Conservation (phyloP, 1,140 invertebrate genomes). For the Matsumurasca onukii region DNA sequence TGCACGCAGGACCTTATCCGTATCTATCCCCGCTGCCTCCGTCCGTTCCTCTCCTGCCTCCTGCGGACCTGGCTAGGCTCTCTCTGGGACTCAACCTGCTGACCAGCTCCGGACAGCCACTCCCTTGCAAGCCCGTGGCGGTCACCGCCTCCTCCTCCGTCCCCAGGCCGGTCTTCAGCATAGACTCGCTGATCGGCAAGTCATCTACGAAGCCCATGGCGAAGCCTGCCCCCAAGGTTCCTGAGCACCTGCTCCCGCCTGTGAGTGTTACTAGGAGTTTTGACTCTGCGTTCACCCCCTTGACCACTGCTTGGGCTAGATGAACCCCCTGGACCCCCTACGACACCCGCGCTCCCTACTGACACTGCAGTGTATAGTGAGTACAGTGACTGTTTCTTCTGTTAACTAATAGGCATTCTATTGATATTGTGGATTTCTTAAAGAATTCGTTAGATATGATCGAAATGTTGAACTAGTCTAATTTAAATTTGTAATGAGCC, state of each 20-base stretch:
- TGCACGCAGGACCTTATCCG: conserved; percentile 47
- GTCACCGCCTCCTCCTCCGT: conserved; percentile 45
- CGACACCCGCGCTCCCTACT: too few relatives aligned
- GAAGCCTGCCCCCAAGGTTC: conserved; percentile 4
- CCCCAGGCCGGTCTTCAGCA: conserved; percentile 51
- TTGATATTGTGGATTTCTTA: too few relatives aligned
- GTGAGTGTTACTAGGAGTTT: conserved; percentile 37
- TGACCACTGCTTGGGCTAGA: conserved; percentile 41
- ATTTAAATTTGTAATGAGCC: too few relatives aligned
- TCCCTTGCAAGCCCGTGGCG: conserved; percentile 53
- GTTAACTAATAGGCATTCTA: too few relatives aligned
- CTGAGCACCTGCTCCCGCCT: conserved; percentile 16
- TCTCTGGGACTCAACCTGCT: conserved; percentile 50
- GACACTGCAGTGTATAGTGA: background rate
- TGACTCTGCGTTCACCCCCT: conserved; percentile 43
- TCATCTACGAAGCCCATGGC: conserved; percentile 10
- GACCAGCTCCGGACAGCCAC: conserved; percentile 46
- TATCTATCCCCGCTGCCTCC: conserved; percentile 51
- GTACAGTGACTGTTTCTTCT: too few relatives aligned
- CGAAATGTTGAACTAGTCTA: too few relatives aligned
- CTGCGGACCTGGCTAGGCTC: conserved; percentile 51
- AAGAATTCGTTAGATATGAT: too few relatives aligned
- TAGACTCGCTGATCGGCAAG: conserved; percentile 56
- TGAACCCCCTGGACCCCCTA: conserved; percentile 31
- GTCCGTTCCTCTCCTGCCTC: conserved; percentile 52